Base-by-base conservation (phyloP, 2,113 vertebrate species). In the Oncorhynchus gorbuscha region DNA sequence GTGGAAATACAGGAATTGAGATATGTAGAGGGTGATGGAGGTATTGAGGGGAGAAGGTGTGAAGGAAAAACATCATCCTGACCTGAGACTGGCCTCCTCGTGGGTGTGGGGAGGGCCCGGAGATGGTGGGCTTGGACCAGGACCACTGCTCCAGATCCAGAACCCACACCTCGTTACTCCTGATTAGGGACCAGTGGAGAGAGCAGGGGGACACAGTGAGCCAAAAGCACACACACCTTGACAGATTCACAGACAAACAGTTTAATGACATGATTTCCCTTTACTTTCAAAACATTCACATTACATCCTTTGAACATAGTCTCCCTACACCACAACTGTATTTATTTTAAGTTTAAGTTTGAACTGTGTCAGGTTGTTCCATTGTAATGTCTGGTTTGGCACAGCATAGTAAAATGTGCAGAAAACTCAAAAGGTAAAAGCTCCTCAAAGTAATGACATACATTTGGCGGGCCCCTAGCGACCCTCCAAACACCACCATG, bases 401-500 rank as follows among this genome's bases (percentile, higher is more conserved):
- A 14, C 51, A 55, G 13, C 1, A 14, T 55, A 55, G 51, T 18
- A 14, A 55, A 55, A 55, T 55, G 16, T 55, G 5, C 51, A 55
- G 12, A 5, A 45, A 45, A 3, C 4, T 18, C 16, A 55, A 55
- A 18, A 45, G 9, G 39, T 7, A 18, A 12, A 61, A 70, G 22
- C 12, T 49, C 20, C 9, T 13, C 49, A 49, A n/a, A 64, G 20
- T 22, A 58, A 35, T 74, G 9, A 92, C 96, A 88, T 82, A 99
- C 98, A 99, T 99, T 86, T 99, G 98, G 14, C 97, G 92, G 4
- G 97, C 97, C 71, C 97, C 98, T 0, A 99, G 91, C 0, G 97
- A 99, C 12, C 98, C 98, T 20, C 98, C 98, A 2, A 99, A 99
- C 81, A 99, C 98, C 4, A 99, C 95, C 98, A 99, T 99, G 61